Evolutionary conservation across 2,888 invertebrate species (phyloP), one percentile per base, ranked within the genome.

Genomic region (Cantharis flavilabris): DNA sequence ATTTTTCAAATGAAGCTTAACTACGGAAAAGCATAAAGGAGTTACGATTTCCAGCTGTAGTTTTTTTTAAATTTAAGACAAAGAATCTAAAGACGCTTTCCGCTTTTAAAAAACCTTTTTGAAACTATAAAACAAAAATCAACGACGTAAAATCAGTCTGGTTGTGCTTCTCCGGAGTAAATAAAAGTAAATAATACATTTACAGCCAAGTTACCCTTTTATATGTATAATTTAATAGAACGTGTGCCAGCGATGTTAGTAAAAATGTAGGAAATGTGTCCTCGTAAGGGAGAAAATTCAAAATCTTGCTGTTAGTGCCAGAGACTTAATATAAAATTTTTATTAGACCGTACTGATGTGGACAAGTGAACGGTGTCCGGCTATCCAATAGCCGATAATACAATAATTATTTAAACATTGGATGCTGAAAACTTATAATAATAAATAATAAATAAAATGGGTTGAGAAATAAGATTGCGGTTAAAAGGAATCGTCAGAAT

Each of bases 361-460:
- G 7, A 49, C n/a, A 49, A 49, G 49, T 49, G 49, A n/a, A n/a
- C 49, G 49, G 7, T n/a, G 49, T n/a, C n/a, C n/a, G n/a, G n/a
- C n/a, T n/a, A n/a, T n/a, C n/a, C n/a, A n/a, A n/a, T n/a, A n/a
- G n/a, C n/a, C n/a, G n/a, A n/a, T n/a, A n/a, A n/a, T n/a, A n/a
- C n/a, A n/a, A n/a, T n/a, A n/a, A 70, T 62, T 69, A 73, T 73
- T 73, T 75, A 49, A 70, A 18, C 64, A 70, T 71, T 49, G 64
- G 75, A 65, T 49, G 70, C 64, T 16, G 75, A 71, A 62, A 20
- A 75, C 70, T 75, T 75, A 70, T 75, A 70, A 75, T 75, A 70
- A 70, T 69, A 75, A 70, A 75, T 75, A 70, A 70, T 69, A 75
- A 73, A 73, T 73, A 73, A 73, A 69, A 69, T 69, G 69, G 73